Conservation (phyloP, 2,113 vertebrate genomes). For the Copsychus sechellarum region DNA sequence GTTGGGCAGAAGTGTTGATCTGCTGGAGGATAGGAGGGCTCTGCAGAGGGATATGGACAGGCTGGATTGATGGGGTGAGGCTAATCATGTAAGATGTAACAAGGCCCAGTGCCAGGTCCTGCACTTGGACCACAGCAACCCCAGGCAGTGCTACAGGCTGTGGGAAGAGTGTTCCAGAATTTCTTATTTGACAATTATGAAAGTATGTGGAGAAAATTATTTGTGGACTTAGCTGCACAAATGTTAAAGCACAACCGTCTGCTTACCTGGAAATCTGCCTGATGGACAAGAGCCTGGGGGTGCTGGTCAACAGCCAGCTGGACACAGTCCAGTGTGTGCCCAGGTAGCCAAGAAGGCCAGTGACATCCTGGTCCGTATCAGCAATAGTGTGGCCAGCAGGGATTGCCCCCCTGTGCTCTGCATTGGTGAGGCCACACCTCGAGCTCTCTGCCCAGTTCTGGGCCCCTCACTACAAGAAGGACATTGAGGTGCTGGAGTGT, state of each 20-base stretch:
- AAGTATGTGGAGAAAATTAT: background rate
- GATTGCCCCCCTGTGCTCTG: background rate
- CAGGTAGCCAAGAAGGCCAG: background rate
- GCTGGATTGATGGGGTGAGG: fast-evolving
- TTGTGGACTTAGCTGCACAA: background rate
- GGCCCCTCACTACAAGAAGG: background rate
- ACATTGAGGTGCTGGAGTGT: fast-evolving
- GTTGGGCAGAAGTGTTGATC: background rate
- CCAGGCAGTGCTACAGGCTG: fast-evolving
- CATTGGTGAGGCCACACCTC: fast-evolving
- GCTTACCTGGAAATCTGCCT: background rate
- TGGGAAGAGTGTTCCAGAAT: background rate
- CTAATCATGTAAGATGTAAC: fast-evolving
- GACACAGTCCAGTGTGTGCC: background rate
- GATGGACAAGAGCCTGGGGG: background rate
- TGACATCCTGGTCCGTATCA: background rate
- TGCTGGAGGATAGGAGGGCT: background rate
- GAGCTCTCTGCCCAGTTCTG: fast-evolving
- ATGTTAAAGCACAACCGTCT: background rate
- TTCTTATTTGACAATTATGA: background rate
- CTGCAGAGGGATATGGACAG: background rate
- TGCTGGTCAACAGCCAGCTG: background rate
- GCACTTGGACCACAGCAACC: background rate
- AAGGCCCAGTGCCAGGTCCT: fast-evolving
- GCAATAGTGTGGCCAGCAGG: background rate